Conservation (phyloP, 1,140 invertebrate species). For the Bombus breviceps region DNA sequence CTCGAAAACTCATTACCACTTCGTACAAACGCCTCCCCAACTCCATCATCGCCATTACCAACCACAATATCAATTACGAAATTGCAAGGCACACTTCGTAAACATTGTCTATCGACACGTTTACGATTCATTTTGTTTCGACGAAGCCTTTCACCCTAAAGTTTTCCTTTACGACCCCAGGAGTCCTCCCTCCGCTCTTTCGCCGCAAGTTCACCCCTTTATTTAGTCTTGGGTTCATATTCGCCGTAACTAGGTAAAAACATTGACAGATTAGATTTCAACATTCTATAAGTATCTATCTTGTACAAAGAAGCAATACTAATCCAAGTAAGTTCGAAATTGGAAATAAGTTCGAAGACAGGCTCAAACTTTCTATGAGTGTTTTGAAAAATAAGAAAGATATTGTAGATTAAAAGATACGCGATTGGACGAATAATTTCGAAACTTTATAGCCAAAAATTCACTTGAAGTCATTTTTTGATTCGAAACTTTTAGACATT, state of each 20-base stretch:
- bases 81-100: neutral
- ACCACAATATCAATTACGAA: neutral
- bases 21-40: neutral
- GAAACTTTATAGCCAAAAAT: too few species aligned
- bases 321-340: neutral
- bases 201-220: neutral
- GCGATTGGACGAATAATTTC: too few species aligned
- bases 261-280: too few species aligned
- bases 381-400: too few species aligned
- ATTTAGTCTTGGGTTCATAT: neutral
- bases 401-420: too few species aligned
- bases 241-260: too few species aligned
- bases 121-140: neutral
- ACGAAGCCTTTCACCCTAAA: too few species aligned
- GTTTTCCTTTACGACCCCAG: neutral
- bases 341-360: too few species aligned
- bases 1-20: neutral
- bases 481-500: too few species aligned
- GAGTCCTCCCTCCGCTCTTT: neutral
- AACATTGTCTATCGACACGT: neutral
- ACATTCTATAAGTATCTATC: too few species aligned
- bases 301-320: neutral
- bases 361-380: too few species aligned
- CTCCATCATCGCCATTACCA: neutral
- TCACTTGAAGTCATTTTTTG: too few species aligned